These are phyloP conservation scores for Uromys caudimaculatus DNA, from an alignment of 2,797 vertebrate species.

Conservation along the genomic window DNA sequence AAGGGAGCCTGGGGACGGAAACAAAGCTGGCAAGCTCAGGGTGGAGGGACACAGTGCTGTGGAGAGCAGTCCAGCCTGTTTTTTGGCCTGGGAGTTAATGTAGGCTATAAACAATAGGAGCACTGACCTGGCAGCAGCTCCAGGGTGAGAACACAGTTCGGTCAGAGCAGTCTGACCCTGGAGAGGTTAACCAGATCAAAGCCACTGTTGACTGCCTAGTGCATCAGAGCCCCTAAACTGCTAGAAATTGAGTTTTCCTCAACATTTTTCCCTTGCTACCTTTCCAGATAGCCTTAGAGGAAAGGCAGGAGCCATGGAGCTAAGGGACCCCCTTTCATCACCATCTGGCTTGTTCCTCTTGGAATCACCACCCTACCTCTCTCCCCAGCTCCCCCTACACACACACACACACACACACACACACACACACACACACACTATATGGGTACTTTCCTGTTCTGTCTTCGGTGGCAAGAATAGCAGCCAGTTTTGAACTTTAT, in stretches of 20 bases:
- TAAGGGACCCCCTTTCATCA: too few species aligned
- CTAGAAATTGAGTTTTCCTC: constrained; percentile 85
- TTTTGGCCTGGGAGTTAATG: constrained; percentile 90
- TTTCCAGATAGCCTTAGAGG: constrained; percentile 69
- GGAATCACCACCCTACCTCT: not conserved
- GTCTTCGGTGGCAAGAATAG: not conserved
- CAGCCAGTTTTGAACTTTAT: not conserved
- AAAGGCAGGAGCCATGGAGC: not conserved
- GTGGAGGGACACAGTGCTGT: constrained; percentile 86
- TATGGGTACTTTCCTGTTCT: not conserved
- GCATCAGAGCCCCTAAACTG: constrained; percentile 86
- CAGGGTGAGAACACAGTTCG: constrained; percentile 85
- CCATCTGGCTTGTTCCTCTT: not conserved
- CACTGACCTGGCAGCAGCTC: constrained; percentile 85
- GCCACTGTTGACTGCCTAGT: constrained; percentile 85
- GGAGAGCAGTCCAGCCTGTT: constrained; percentile 85
- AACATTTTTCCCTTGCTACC: constrained; percentile 72
- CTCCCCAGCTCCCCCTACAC: not conserved
- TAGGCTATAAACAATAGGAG: constrained; percentile 88
- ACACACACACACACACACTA: not conserved
- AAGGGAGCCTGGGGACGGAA: constrained; percentile 81
- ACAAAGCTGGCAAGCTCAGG: constrained; percentile 86
- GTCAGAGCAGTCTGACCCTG: constrained; percentile 89
- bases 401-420: not conserved
- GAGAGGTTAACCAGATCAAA: constrained; percentile 91